A percentile compares a stretch with the other conserved stretches of the same genome.
Evolutionary conservation across 2,888 invertebrate genomes (phyloP).

Genomic region (Phalera bucephala): DNA sequence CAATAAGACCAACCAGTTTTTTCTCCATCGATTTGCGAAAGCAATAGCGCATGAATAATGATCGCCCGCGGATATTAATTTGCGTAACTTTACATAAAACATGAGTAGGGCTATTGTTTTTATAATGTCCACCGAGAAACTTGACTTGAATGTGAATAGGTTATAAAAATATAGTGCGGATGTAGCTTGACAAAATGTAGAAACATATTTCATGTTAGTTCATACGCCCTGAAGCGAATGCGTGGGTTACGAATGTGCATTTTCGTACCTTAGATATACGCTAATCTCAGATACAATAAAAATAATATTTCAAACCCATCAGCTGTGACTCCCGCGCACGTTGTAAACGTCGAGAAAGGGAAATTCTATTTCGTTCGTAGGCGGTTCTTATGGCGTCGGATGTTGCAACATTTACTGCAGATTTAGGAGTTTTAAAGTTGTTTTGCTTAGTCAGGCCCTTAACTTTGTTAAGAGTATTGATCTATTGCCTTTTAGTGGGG

Average conservation of each 20-base stretch:
- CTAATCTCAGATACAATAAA: too few species aligned
- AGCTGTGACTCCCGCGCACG: neutral
- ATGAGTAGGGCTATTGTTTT: slow-evolving; percentile 20
- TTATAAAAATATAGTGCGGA: slow-evolving; percentile 18
- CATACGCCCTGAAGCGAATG: too few species aligned
- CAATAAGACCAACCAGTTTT: slow-evolving; percentile 17
- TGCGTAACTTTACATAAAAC: slow-evolving; percentile 20
- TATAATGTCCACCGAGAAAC: slow-evolving; percentile 8
- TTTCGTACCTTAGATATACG: too few species aligned
- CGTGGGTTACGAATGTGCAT: too few species aligned
- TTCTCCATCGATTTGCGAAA: slow-evolving; percentile 24
- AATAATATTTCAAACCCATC: too few species aligned
- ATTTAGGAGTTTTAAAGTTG: slow-evolving; percentile 1
- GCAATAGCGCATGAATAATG: slow-evolving; percentile 39
- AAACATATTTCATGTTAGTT: too few species aligned
- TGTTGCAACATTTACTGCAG: neutral
- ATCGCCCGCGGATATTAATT: slow-evolving; percentile 19
- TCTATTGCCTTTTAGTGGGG: too few species aligned
- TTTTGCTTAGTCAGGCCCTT: too few species aligned
- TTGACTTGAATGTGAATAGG: slow-evolving; percentile 18
- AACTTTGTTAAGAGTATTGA: too few species aligned
- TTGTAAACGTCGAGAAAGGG: slow-evolving; percentile 1
- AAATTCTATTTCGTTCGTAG: neutral
- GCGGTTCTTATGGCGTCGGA: neutral
- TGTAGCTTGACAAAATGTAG: neutral